Conservation (phyloP, 2,888 invertebrate species). For the Lochmaea crataegi region DNA sequence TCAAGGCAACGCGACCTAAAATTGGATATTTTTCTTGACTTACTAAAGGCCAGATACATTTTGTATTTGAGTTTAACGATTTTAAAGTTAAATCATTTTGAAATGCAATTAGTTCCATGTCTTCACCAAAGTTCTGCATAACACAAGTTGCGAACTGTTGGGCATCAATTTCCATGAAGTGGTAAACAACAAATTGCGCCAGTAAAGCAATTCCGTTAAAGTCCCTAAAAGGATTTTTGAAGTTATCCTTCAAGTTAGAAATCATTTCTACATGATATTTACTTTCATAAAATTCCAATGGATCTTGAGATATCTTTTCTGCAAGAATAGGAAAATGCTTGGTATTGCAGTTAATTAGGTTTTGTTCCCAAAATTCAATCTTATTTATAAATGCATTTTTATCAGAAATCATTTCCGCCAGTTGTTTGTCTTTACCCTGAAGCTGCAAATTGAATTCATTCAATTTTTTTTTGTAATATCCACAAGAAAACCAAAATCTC, state of each 20-base stretch:
- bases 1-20: slow-evolving; percentile 8
- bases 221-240: background rate
- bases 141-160: background rate
- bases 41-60: background rate
- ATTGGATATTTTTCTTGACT: slow-evolving; percentile 4
- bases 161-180: no score
- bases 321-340: slow-evolving; percentile 15
- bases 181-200: no score
- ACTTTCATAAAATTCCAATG: slow-evolving; percentile 10
- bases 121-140: slow-evolving; percentile 11
- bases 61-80: background rate
- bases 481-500: background rate
- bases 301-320: slow-evolving; percentile 7
- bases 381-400: slow-evolving; percentile 10
- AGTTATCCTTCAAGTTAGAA: background rate
- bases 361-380: slow-evolving; percentile 5
- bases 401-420: slow-evolving; percentile 20
- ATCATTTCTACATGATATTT: background rate
- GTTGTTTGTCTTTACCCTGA: slow-evolving; percentile 15
- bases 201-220: no score
- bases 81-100: slow-evolving; percentile 1
- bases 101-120: slow-evolving; percentile 7
- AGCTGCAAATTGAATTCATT: slow-evolving; percentile 8
- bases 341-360: slow-evolving; percentile 2
- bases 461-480: background rate